A percentile compares a stretch with the other conserved stretches of the same genome.
Evolutionary conservation across 2,888 invertebrate genomes (phyloP).

Genomic region (Bhutanitis thaidina): DNA sequence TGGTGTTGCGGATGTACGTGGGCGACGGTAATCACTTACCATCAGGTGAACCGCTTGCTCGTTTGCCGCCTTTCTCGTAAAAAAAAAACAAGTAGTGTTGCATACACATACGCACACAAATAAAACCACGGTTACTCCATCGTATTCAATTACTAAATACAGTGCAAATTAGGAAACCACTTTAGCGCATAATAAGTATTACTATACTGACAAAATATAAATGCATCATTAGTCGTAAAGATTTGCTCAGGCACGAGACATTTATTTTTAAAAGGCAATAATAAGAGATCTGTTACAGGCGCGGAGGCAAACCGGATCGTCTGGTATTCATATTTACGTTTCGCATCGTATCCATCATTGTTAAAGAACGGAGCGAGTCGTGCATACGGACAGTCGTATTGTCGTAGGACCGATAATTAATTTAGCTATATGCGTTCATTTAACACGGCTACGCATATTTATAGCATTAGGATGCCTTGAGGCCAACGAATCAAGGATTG

Average conservation of each 20-base stretch:
- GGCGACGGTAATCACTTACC: too few relatives aligned
- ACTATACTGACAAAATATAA: constrained; percentile 2
- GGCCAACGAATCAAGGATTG: constrained; percentile 1
- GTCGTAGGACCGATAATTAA: constrained; percentile 30
- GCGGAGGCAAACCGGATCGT: constrained; percentile 53
- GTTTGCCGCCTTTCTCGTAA: too few relatives aligned
- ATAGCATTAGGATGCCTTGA: not conserved
- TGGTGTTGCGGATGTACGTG: too few relatives aligned
- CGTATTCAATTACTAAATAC: too few relatives aligned
- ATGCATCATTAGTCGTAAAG: constrained; percentile 17
- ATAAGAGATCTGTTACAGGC: constrained; percentile 48
- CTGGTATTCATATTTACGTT: constrained; percentile 31
- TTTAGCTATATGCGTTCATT: constrained; percentile 20
- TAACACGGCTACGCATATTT: not conserved
- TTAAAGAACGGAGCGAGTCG: constrained; percentile 20
- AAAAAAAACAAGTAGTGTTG: too few relatives aligned
- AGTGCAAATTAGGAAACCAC: too few relatives aligned
- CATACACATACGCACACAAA: too few relatives aligned
- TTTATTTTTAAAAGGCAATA: constrained; percentile 49
- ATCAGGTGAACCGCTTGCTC: too few relatives aligned
- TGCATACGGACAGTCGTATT: constrained; percentile 25
- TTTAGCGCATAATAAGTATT: not conserved
- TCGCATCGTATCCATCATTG: constrained; percentile 31
- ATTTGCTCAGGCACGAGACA: constrained; percentile 28
- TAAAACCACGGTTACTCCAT: too few relatives aligned